Conservation (phyloP, 2,113 vertebrate genomes). For the Nothoprocta perdicaria region DNA sequence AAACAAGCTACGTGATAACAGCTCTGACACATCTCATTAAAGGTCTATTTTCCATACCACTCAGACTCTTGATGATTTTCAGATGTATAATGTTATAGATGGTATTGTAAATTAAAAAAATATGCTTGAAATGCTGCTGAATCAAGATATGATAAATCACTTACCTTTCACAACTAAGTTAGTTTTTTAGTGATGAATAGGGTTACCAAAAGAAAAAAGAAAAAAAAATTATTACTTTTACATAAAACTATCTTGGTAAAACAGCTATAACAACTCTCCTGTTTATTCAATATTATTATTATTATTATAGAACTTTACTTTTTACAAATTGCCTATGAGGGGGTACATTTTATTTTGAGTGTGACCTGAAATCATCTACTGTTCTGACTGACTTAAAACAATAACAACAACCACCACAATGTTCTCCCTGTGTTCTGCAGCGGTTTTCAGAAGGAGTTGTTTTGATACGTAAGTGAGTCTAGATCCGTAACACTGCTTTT, state of each 20-base stretch:
- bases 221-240: neutral
- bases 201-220: neutral
- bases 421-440: neutral
- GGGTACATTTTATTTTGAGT: too few species aligned
- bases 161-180: neutral
- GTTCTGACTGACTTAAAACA: too few species aligned
- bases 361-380: too few species aligned
- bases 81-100: neutral
- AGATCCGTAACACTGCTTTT: neutral
- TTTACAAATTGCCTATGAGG: too few species aligned
- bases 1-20: slow-evolving; percentile 2
- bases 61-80: neutral
- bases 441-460: neutral
- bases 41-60: neutral
- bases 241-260: neutral
- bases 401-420: neutral
- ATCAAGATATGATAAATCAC: neutral
- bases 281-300: too few species aligned
- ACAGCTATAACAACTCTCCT: neutral
- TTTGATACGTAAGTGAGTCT: neutral
- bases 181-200: neutral
- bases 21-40: slow-evolving; percentile 17
- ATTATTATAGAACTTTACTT: too few species aligned
- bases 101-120: neutral
- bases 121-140: neutral